Evolutionary conservation across 2,113 vertebrate species (phyloP), one percentile per base, ranked within the genome.

Genomic region (Zingel zingel): DNA sequence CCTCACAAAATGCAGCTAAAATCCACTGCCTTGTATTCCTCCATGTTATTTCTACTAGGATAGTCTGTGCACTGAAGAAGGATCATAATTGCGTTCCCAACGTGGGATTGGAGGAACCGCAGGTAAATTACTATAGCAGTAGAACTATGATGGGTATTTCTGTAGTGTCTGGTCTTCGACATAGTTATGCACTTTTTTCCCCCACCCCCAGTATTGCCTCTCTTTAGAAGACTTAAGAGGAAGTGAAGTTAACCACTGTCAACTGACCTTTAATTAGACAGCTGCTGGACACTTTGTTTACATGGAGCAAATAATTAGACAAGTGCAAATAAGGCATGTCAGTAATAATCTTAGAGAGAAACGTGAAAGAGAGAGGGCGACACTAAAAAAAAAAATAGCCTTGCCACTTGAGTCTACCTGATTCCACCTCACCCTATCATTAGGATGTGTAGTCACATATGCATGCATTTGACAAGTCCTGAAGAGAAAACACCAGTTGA

Each of bases 71-170:
- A 47, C 16, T n/a, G 47, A 66, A 48, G 18, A 64, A 43, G 47
- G 39, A 47, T 81, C n/a, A 15, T 64, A 51, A 53, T 16, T 65
- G 39, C 66, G 25, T 74, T 78, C 47, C 51, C 8, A 53, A 57
- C 0, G 0, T 48, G 64, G 43, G 21, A 57, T 19, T 57, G 16
- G 18, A 63, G 48, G n/a, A 33, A 76, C 27, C 18, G 7, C 53
- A 48, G 39, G 59, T 63, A 85, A 72, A 81, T 75, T 43, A 81
- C 48, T 48, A 23, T n/a, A 72, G 67, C 59, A 85, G 50, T 79
- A 36, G 51, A 77, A 61, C 68, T 53, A 75, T 62, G 68, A 63
- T 30, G 15, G 62, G 75, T 14, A 79, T 75, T 74, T 86, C 59
- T 75, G 64, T 62, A 84, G 58, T 51, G 23, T 74, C 18, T 77